Evolutionary conservation across 1,140 invertebrate species (phyloP), one percentile per base, ranked within the genome.

Genomic region (Tetranychus urticae): DNA sequence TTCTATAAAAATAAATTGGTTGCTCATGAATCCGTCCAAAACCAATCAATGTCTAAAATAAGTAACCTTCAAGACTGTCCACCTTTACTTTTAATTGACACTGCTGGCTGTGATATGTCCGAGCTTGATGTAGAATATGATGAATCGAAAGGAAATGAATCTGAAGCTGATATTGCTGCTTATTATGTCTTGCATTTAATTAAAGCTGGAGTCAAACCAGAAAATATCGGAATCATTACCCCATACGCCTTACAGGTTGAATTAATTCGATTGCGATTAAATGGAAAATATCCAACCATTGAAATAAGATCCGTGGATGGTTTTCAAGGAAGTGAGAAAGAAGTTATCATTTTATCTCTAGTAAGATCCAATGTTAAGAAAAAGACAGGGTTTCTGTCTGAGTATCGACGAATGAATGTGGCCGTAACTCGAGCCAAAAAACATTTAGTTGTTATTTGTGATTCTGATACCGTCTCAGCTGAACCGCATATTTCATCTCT

Each of bases 11-110:
- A 36, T 3, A 56, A 56, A 56, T 33, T 56, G 12, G 23, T 2
- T 36, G 34, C 66, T 94, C 47, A 85, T 88, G n/a, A 96, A 96
- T 72, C 71, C 76, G 56, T 72, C 93, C 1, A 87, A 23, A 33
- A 13, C 7, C 13, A 39, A 33, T 55, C 13, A 47, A 58, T 46
- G 46, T 81, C 60, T 79, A 84, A 2, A 79, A 82, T 14, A 65
- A 83, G 31, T 79, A 37, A 35, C 13, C n/a, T 56, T 10, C 2
- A 8, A 1, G 55, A 56, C 36, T 37, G 34, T 14, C 34, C 34
- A 39, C 33, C 55, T 0, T n/a, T 56, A 14, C 10, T 56, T 12
- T 36, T 56, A 34, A 46, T 88, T 3, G 78, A 87, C 66, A 82
- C 83, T 72, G 75, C 56, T 64, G 69, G 52, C 73, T 61, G 70